Percentiles rank a stretch among this genome's conserved stretches.
These are phyloP conservation scores for Aphelinus certus DNA, from an alignment of 1,140 invertebrate genomes.

Conservation along the genomic window DNA sequence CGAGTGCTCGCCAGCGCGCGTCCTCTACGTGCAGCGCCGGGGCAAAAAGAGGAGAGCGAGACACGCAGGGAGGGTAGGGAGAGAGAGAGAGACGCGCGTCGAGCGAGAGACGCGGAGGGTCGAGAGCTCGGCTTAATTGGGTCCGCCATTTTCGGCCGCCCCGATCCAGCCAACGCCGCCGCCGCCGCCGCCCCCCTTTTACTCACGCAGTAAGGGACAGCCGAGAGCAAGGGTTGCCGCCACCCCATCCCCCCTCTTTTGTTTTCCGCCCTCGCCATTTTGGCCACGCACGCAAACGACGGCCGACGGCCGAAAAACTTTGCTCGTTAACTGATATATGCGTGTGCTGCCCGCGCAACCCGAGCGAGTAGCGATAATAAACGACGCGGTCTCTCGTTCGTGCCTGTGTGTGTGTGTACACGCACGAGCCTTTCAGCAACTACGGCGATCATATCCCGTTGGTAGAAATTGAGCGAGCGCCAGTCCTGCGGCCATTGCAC, in stretches of 20 bases:
- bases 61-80: neutral
- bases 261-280: constrained; percentile 56
- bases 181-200: constrained; percentile 39
- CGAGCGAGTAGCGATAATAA: too few relatives aligned
- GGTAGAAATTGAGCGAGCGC: too few relatives aligned
- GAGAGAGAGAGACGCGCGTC: constrained; percentile 6
- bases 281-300: constrained; percentile 60
- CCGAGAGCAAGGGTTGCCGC: constrained; percentile 1
- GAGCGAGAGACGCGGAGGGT: neutral
- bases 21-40: neutral
- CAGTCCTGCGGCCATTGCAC: too few relatives aligned
- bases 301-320: constrained; percentile 65
- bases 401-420: too few relatives aligned
- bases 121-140: constrained; percentile 59
- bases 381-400: too few relatives aligned
- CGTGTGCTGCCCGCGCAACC: too few relatives aligned
- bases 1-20: neutral
- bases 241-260: constrained; percentile 36
- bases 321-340: constrained; percentile 55
- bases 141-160: constrained; percentile 65
- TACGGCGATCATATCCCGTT: too few relatives aligned
- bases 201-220: constrained; percentile 12
- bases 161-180: constrained; percentile 46
- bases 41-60: constrained; percentile 17
- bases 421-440: too few relatives aligned